Evolutionary conservation across 2,113 vertebrate species (phyloP).

Genomic region (Emydocephalus ijimae): DNA sequence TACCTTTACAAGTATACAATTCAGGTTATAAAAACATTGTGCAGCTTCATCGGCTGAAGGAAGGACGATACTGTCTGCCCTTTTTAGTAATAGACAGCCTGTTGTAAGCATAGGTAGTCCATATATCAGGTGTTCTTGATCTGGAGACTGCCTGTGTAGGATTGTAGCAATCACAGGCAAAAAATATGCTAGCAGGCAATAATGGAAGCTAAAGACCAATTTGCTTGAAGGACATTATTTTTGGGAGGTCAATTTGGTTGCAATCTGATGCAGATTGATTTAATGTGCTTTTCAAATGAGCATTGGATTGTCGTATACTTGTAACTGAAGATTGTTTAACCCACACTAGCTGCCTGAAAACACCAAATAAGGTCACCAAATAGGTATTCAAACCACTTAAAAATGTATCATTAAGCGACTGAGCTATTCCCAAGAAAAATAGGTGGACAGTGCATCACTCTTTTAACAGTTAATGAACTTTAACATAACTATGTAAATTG

Average conservation of each 20-base stretch:
- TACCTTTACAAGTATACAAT: too few species aligned
- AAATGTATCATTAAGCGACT: neutral
- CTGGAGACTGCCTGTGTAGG: neutral
- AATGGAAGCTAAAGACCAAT: neutral
- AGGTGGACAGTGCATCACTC: neutral
- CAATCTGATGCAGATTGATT: neutral
- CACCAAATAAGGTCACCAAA: neutral
- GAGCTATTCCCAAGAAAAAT: neutral
- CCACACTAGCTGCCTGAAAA: neutral
- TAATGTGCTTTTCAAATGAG: neutral
- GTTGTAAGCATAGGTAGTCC: too few species aligned
- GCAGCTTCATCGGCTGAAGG: too few species aligned
- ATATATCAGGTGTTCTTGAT: too few species aligned
- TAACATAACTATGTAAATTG: neutral
- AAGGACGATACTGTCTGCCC: too few species aligned
- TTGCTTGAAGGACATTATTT: neutral
- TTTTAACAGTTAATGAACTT: slow-evolving; percentile 22
- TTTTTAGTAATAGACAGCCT: too few species aligned
- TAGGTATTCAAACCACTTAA: neutral
- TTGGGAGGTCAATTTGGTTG: neutral
- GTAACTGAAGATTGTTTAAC: neutral
- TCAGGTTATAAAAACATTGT: too few species aligned
- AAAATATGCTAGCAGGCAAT: neutral
- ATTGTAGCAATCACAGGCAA: neutral
- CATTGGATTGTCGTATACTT: neutral